phyloP scores from a whole-genome alignment of 2,113 vertebrate species.

The Lasiurus borealis region DNA sequence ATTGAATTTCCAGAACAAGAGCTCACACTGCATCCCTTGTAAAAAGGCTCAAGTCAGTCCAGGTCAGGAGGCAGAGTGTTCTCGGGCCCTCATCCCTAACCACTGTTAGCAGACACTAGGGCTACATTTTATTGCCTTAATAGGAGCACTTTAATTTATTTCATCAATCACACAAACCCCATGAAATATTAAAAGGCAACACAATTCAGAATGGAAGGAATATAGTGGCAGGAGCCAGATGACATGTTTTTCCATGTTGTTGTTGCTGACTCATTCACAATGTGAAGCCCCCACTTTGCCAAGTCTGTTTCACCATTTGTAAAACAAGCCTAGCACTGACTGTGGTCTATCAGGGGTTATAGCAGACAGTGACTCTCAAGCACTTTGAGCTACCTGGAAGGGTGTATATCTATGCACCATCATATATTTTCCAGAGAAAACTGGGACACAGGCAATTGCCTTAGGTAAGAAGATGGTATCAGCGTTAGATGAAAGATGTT shows the following conservation, averaged over 20 bases:
- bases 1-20: neutral
- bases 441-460: neutral
- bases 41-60: neutral
- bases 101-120: neutral
- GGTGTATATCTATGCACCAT: neutral
- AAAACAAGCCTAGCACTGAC: slow-evolving; percentile 17
- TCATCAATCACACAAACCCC: neutral
- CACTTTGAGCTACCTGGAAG: neutral
- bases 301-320: slow-evolving; percentile 36
- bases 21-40: neutral
- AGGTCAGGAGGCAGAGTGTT: neutral
- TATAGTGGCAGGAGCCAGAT: neutral
- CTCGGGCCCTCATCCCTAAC: neutral
- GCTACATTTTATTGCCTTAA: slow-evolving; percentile 46
- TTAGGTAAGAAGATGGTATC: neutral
- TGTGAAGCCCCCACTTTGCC: neutral
- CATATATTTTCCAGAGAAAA: slow-evolving; percentile 1
- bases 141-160: neutral
- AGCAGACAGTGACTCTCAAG: neutral
- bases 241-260: slow-evolving; percentile 27
- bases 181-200: slow-evolving; percentile 18
- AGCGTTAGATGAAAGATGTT: neutral
- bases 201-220: slow-evolving; percentile 32
- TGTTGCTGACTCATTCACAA: slow-evolving; percentile 52
- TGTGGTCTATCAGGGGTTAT: neutral